Base-by-base conservation (phyloP, 2,888 invertebrate genomes). In the Apamea sordens region DNA sequence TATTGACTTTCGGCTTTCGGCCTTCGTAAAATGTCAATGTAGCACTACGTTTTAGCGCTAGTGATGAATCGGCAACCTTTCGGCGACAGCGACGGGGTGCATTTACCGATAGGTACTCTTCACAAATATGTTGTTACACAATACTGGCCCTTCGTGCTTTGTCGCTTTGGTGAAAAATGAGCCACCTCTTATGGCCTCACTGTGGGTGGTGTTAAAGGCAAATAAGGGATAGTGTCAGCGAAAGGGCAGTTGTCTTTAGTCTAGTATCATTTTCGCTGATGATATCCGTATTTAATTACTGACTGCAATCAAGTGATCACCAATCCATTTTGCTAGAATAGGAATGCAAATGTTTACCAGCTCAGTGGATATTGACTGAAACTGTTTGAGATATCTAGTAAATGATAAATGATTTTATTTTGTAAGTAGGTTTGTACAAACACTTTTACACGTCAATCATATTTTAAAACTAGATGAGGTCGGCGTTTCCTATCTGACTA, bases 21-120 rank as follows among this genome's bases (percentile, higher is more conserved):
- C 71, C 82, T 83, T 68, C 77, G 68, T 41, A 69, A 82, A 83
- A 82, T 83, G 83, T 82, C 86, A 82, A 41, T 50, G 82, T 82
- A 69, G 86, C 65, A n/a, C 36, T 82, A 61, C 76, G 77, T 76
- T 69, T 72, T 64, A 83, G 77, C 68, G 64, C 56, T 50, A 59
- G 77, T 82, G 86, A 86, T 83, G 86, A 72, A 86, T 83, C 83
- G 86, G 86, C 83, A 82, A 86, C 86, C 83, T 86, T 64, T 83
- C 82, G 72, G 18, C 36, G 63, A 50, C 76, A 72, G 44, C 64
- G 63, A 28, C 83, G 64, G 50, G 82, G 71, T 53, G 77, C 86
- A 76, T 10, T 47, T 84, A 64, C 82, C 65, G 32, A 82, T 56
- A 56, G 56, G 24, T 24, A 86, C 83, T 68, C 83, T 76, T 76